Base-by-base conservation (phyloP, 35 echinoderm and acorn worm species). In the Patiria miniata region DNA sequence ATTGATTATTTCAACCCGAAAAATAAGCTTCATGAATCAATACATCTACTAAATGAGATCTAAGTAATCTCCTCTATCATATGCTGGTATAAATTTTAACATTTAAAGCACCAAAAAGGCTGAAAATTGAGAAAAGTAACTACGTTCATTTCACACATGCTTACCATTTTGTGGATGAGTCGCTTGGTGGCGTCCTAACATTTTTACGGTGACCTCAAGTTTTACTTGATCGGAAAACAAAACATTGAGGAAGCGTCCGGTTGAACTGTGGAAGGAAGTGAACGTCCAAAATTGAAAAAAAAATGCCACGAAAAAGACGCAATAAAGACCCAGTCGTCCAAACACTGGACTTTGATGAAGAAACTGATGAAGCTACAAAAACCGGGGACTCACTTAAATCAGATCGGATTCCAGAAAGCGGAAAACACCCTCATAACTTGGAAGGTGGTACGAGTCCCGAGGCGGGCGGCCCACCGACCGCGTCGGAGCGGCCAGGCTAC, bases 171-270 rank as follows among this genome's bases (percentile, higher is more conserved):
- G 14, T 12, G 29, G 26, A 14, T 36, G 26, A 32, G 19, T 36
- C 65, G 65, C 65, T 73, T 73, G 65, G 34, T 73, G 65, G 65
- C 65, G 65, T 23, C 65, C 65, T 73, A 14, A 22, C 65, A 73
- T 14, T 9, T 73, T 73, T n/a, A 73, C 65, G 65, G 34, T 29
- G 42, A 73, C 14, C 65, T 2, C 19, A 22, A 18, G 65, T 23
- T 47, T 47, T 6, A 47, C n/a, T n/a, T 47, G 22, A 73, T 28
- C 29, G 28, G 18, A 61, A 73, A 4, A 26, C 14, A 73, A 73
- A 28, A 18, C 23, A 73, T 73, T 14, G 34, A 18, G 28, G 28
- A 34, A 73, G 65, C 65, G 65, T 73, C 65, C 26, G 65, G 57
- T 57, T 14, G 54, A n/a, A n/a, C 34, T 73, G 30, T 12, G 8